These are phyloP conservation scores for Leptinotarsa peninsularis DNA, from an alignment of 2,888 invertebrate genomes.

Conservation along the genomic window DNA sequence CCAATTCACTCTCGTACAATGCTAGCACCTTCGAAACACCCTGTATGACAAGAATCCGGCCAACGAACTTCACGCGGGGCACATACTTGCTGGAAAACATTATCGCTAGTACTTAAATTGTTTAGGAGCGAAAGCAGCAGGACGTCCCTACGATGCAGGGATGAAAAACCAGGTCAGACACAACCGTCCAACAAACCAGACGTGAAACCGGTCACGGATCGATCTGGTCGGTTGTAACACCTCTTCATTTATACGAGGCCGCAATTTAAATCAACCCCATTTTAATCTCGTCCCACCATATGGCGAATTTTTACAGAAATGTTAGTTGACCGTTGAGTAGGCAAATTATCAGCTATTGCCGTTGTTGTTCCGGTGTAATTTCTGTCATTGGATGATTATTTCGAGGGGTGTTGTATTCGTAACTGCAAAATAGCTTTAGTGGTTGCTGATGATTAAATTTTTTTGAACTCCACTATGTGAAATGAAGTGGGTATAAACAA, in stretches of 20 bases:
- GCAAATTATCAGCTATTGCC: constrained; percentile 21
- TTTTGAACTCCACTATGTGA: neutral
- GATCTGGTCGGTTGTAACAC: constrained; percentile 57
- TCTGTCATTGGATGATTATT: constrained; percentile 10
- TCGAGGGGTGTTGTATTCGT: neutral
- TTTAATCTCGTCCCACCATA: constrained; percentile 48
- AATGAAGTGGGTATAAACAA: no score
- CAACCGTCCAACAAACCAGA: neutral
- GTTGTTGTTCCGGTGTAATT: constrained; percentile 15
- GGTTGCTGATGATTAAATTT: neutral
- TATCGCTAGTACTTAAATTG: constrained; percentile 46
- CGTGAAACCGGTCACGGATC: constrained; percentile 15
- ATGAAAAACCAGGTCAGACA: constrained; percentile 19
- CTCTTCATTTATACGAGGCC: constrained; percentile 63
- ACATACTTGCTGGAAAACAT: constrained; percentile 39
- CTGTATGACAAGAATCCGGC: neutral
- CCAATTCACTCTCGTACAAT: neutral
- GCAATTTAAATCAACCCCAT: constrained; percentile 59
- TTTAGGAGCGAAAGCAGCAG: constrained; percentile 42
- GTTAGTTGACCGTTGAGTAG: constrained; percentile 24
- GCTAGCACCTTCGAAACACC: neutral
- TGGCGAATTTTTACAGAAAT: constrained; percentile 42
- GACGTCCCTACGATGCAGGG: constrained; percentile 37
- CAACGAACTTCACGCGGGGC: constrained; percentile 21
- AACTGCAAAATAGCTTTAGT: no score